Base-by-base conservation (phyloP, 2,797 vertebrate species). In the Mormyrops attenuatus region DNA sequence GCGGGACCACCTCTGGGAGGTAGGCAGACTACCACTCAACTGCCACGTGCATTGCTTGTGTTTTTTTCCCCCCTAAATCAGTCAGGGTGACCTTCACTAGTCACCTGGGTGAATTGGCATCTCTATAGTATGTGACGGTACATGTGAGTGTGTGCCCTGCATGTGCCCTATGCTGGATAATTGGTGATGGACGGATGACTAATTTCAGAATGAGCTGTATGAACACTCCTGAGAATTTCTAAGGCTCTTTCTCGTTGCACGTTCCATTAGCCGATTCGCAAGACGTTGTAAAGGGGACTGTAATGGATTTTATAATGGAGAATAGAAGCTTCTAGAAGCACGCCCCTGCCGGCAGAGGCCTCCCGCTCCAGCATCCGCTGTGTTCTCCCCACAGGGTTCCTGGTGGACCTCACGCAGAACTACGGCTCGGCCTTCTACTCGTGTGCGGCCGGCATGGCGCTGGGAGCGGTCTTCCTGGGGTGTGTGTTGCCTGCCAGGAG, bases 1-100 rank as follows among this genome's bases (percentile, higher is more conserved):
- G 98, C 97, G 0, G 99, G 98, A 90, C 98, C 98, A 55, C 98
- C 99, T 47, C 95, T 99, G 3, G 98, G 97, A 97, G 99, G 99
- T 99, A 96, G 93, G 52, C 8, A 0, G 7, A 3, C 8, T 5
- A 2, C 30, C 13, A 30, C 85, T 8, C 85, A 4, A 17, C 13
- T 93, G 50, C 17, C 92, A 20, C 0, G 30, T 15, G 5, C 38
- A 26, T 55, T 20, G 52, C 4, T 17, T 53, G 52, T 5, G 15
- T 5, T 53, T 53, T 50, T 53, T 53, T 55, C 5, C 5, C 6
- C 4, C 1, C 7, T 50, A 50, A 52, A 53, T n/a, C 38, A 13
- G 5, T 11, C 22, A 41, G 34, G 7, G 22, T 66, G 60, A 13
- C 9, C 3, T 66, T 30, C 57, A 22, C n/a, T 9, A 22, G 57